Conservation (phyloP, 2,888 invertebrate species). For the Epistrophe eligans region DNA sequence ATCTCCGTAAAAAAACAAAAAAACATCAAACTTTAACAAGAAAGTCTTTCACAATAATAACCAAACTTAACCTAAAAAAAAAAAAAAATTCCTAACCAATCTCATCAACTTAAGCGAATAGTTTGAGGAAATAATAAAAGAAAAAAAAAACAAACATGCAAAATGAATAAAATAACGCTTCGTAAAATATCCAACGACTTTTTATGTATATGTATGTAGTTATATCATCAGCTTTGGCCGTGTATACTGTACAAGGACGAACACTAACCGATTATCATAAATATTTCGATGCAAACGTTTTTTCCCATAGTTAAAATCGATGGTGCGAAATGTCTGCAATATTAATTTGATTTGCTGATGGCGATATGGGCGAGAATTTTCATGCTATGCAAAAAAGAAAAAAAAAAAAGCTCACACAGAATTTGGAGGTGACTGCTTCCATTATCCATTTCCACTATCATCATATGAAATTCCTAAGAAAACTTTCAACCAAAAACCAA, state of each 20-base stretch:
- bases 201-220: too few relatives aligned
- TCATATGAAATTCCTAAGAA: constrained; percentile 19
- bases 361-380: constrained; percentile 21
- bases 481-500: constrained; percentile 32
- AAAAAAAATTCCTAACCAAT: constrained; percentile 5
- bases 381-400: neutral
- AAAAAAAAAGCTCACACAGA: constrained; percentile 14
- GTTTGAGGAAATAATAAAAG: constrained; percentile 11
- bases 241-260: constrained; percentile 26
- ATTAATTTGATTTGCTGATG: constrained; percentile 75
- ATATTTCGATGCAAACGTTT: constrained; percentile 52
- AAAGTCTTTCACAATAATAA: constrained; percentile 11
- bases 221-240: neutral
- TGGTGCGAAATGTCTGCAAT: constrained; percentile 75
- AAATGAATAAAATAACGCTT: constrained; percentile 40
- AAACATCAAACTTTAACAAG: neutral
- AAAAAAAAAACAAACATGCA: neutral
- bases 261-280: constrained; percentile 69
- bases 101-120: constrained; percentile 35
- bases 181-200: constrained; percentile 40
- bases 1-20: constrained; percentile 10
- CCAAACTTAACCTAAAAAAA: neutral
- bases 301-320: constrained; percentile 75
- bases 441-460: neutral
- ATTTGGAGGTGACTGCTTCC: neutral